Conservation (phyloP, 1,140 invertebrate genomes). For the Vollenhovia emeryi region DNA sequence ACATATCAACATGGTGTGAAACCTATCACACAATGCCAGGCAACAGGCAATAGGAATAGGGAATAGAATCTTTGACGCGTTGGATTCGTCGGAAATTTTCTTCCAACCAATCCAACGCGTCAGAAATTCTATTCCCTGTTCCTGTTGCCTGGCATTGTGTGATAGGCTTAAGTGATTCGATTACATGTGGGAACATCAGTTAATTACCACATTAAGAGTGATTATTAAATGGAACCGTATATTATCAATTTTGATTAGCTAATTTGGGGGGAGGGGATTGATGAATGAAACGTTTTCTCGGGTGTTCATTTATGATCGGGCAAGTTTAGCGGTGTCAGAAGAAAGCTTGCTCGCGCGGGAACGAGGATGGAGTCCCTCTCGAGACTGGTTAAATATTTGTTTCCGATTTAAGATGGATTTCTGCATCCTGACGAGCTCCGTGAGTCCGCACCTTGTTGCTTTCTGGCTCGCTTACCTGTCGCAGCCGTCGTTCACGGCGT, state of each 20-base stretch:
- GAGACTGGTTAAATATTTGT: slow-evolving; percentile 80
- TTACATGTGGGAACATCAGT: background rate
- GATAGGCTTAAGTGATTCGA: slow-evolving; percentile 21
- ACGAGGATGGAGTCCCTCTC: slow-evolving; percentile 49
- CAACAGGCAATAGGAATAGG: too few species aligned
- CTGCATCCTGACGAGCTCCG: slow-evolving; percentile 61
- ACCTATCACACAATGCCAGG: too few species aligned
- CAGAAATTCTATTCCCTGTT: too few species aligned
- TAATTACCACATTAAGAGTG: background rate
- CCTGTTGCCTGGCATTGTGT: too few species aligned
- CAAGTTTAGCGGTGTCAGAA: background rate
- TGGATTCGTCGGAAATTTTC: too few species aligned
- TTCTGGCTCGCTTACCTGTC: slow-evolving; percentile 65
- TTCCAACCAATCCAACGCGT: too few species aligned
- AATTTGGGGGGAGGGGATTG: background rate
- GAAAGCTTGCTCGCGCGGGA: background rate
- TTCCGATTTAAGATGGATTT: slow-evolving; percentile 80
- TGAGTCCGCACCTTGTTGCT: slow-evolving; percentile 66
- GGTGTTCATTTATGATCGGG: background rate
- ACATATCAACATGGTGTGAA: slow-evolving; percentile 10
- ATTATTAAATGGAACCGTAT: background rate
- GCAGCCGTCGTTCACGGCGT: slow-evolving; percentile 62
- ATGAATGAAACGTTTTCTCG: background rate
- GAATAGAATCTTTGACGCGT: too few species aligned
- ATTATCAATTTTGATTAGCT: background rate